Evolutionary conservation across 2,888 invertebrate species (phyloP).

Genomic region (Netelia melanura): DNA sequence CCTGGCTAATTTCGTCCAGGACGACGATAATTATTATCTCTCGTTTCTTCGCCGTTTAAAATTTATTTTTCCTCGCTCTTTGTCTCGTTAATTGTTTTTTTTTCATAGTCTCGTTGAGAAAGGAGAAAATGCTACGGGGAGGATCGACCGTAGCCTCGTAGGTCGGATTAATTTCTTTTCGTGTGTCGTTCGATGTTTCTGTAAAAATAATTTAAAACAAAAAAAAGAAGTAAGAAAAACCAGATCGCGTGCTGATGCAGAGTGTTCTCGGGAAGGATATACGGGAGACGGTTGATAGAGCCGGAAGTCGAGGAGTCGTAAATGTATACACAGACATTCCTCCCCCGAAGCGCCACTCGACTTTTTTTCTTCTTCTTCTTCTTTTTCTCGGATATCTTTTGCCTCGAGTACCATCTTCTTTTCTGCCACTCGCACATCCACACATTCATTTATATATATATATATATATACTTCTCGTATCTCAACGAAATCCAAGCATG

Average conservation of each 20-base stretch:
- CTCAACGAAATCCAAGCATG: slow-evolving; percentile 11
- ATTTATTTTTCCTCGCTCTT: not conserved
- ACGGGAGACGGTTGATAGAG: not conserved
- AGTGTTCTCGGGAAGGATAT: slow-evolving; percentile 18
- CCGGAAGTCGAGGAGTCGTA: slow-evolving; percentile 56
- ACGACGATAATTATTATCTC: slow-evolving; percentile 25
- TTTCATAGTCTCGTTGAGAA: slow-evolving; percentile 11
- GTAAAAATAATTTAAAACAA: not conserved
- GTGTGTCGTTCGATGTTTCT: slow-evolving; percentile 14
- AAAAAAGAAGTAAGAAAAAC: slow-evolving; percentile 29
- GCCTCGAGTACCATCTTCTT: slow-evolving; percentile 26
- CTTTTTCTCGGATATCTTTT: slow-evolving; percentile 17
- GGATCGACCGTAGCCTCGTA: not conserved
- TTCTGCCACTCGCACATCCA: not conserved
- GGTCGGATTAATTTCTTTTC: slow-evolving; percentile 4
- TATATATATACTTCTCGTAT: not conserved
- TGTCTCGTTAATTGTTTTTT: slow-evolving; percentile 22
- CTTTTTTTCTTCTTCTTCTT: not conserved
- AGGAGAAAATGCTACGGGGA: not conserved
- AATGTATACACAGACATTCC: slow-evolving; percentile 45
- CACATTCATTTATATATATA: not conserved
- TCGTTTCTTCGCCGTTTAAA: slow-evolving; percentile 16
- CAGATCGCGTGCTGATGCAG: slow-evolving; percentile 10
- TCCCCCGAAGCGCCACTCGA: slow-evolving; percentile 39
- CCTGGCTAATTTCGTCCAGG: slow-evolving; percentile 29